Conservation (phyloP, 2,888 invertebrate genomes). For the Drosophila pseudotakahashii region DNA sequence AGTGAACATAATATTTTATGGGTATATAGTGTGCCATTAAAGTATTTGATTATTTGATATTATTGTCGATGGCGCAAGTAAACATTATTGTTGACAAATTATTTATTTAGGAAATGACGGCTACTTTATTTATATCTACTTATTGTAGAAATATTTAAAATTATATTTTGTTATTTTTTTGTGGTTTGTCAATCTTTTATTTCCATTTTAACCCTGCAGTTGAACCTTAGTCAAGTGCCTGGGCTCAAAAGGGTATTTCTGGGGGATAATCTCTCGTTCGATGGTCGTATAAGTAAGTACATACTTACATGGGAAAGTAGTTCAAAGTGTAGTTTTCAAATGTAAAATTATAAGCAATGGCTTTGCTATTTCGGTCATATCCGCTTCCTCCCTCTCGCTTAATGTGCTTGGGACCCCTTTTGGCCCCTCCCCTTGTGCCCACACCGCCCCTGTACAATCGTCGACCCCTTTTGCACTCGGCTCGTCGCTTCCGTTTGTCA, state of each 20-base stretch:
- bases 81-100: slow-evolving; percentile 17
- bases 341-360: slow-evolving; percentile 74
- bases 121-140: no score
- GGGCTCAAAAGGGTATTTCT: slow-evolving; percentile 15
- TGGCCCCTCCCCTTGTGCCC: not conserved
- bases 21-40: slow-evolving; percentile 3
- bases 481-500: slow-evolving; percentile 80
- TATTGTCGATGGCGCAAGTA: not conserved
- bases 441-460: slow-evolving; percentile 8
- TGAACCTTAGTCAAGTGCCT: not conserved
- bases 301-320: slow-evolving; percentile 59
- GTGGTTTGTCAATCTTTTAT: no score
- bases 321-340: slow-evolving; percentile 60
- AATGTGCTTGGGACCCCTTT: slow-evolving; percentile 9
- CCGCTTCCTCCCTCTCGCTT: slow-evolving; percentile 42
- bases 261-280: slow-evolving; percentile 36
- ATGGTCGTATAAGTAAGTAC: slow-evolving; percentile 39
- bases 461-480: slow-evolving; percentile 54
- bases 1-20: slow-evolving; percentile 11
- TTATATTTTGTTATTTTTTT: no score
- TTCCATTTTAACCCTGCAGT: not conserved
- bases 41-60: not conserved
- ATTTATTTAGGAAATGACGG: no score
- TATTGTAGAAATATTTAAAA: no score
- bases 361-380: slow-evolving; percentile 75